These are phyloP conservation scores for Megalonaias nervosa DNA, from an alignment of 1,140 invertebrate genomes.

Conservation along the genomic window DNA sequence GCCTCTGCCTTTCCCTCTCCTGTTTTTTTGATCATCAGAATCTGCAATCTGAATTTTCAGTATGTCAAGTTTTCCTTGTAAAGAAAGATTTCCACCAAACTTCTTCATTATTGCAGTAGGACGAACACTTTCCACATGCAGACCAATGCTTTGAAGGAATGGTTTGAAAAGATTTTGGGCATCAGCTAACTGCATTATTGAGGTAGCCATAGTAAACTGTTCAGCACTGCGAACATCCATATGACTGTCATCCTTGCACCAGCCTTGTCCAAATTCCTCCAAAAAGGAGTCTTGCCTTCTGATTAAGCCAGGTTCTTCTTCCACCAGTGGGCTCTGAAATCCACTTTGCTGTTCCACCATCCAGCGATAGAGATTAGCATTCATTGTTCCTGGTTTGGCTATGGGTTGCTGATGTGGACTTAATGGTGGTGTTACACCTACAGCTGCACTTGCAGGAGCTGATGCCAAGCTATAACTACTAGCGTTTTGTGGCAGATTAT, in stretches of 20 bases:
- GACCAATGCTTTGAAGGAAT: conserved; percentile 67
- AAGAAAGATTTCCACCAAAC: conserved; percentile 90
- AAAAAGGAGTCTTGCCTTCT: conserved; percentile 60
- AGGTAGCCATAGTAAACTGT: conserved; percentile 57
- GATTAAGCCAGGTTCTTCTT: conserved; percentile 23
- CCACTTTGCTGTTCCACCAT: conserved; percentile 89
- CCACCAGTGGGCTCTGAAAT: conserved; percentile 69
- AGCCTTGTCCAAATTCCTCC: conserved; percentile 58
- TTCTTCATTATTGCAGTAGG: conserved; percentile 77
- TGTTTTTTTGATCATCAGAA: conserved; percentile 43
- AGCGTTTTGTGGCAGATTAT: too few relatives aligned
- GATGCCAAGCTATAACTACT: too few relatives aligned
- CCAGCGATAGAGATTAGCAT: conserved; percentile 92
- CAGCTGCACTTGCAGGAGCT: too few relatives aligned
- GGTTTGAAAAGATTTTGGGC: conserved; percentile 70
- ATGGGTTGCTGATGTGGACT: too few relatives aligned
- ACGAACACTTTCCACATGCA: conserved; percentile 67
- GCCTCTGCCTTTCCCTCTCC: conserved; percentile 51
- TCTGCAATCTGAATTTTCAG: conserved; percentile 96
- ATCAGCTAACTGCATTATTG: conserved; percentile 67
- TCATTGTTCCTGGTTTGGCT: conserved; percentile 31
- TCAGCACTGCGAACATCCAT: conserved; percentile 55
- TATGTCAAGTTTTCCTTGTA: conserved; percentile 88
- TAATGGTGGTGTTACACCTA: too few relatives aligned
- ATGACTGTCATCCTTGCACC: conserved; percentile 67